Evolutionary conservation across 2,888 invertebrate species (phyloP), one percentile per base, ranked within the genome.

Genomic region (Tenthredo mesomela): DNA sequence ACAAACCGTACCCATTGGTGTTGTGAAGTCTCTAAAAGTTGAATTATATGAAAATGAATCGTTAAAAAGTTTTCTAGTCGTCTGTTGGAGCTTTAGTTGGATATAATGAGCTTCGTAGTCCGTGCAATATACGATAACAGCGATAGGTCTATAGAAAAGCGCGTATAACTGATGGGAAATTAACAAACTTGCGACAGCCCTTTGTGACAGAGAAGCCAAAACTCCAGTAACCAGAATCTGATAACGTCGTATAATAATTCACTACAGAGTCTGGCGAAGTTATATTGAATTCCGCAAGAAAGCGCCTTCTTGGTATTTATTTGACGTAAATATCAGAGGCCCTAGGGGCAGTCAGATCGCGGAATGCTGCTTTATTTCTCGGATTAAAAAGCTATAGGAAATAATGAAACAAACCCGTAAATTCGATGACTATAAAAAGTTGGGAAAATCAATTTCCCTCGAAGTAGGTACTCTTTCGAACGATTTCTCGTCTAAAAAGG

Each of bases 111-210:
- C 33, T 18, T 21, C 21, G 40, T 29, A 18, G 18, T 18, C 29
- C 29, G 47, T 10, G 21, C 50, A 9, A 54, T 54, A 37, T 61
- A 40, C 37, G 61, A 58, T 29, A 6, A 61, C 25, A 61, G 9
- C 37, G 21, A 61, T 80, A 67, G 25, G 47, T 25, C 82, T 50
- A 82, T 82, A 67, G 82, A 82, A 50, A 70, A 47, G 67, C 82
- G 33, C 29, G 43, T 82, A 50, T 70, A 82, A 82, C 67, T 47
- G 33, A 82, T 82, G 70, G 82, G 82, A 82, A 82, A 82, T 82
- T 82, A 82, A 82, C 43, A 67, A 82, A 82, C 82, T 82, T 70
- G 82, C 6, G 43, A 70, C 58, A 29, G 67, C 67, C 82, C 18
- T 82, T 82, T 67, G 82, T 82, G 43, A 18, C n/a, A 47, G 43